phyloP scores from a whole-genome alignment of 2,113 vertebrate species.

The Gymnocephalus cernua region DNA sequence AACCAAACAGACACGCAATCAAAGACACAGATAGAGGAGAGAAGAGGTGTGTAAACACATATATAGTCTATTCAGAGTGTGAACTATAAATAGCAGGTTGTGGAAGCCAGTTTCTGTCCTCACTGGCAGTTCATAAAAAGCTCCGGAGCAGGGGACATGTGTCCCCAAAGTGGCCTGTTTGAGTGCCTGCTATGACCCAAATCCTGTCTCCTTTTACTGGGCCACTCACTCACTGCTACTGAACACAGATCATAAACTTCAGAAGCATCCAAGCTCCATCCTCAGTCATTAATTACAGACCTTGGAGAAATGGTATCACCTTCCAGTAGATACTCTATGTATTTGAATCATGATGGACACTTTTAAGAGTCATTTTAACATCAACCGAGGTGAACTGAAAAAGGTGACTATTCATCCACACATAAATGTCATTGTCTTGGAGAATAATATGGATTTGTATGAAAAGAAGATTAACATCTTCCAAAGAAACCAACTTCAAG shows the following conservation, averaged over 20 bases:
- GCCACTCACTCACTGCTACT: conserved; percentile 50
- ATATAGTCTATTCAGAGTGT: conserved; percentile 50
- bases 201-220: conserved; percentile 67
- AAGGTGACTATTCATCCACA: conserved; percentile 6
- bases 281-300: conserved; percentile 56
- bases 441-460: conserved; percentile 4
- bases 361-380: not conserved
- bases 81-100: conserved; percentile 77
- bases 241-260: conserved; percentile 56
- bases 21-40: conserved; percentile 26
- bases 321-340: conserved; percentile 7
- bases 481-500: not conserved
- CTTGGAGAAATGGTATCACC: conserved; percentile 30
- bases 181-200: conserved; percentile 75
- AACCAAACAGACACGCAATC: conserved; percentile 2
- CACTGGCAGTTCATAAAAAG: conserved; percentile 78
- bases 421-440: not conserved
- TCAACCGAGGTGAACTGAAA: not conserved
- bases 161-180: conserved; percentile 73
- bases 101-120: conserved; percentile 73
- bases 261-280: conserved; percentile 41
- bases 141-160: conserved; percentile 66
- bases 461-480: conserved; percentile 4
- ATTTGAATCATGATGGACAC: conserved; percentile 9
- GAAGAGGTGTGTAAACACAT: conserved; percentile 52